Evolutionary conservation across 30 jellyfish, hydroid and myxozoan species (phyloP).

Genomic region (Aurelia aurita complex sp. Pacific): DNA sequence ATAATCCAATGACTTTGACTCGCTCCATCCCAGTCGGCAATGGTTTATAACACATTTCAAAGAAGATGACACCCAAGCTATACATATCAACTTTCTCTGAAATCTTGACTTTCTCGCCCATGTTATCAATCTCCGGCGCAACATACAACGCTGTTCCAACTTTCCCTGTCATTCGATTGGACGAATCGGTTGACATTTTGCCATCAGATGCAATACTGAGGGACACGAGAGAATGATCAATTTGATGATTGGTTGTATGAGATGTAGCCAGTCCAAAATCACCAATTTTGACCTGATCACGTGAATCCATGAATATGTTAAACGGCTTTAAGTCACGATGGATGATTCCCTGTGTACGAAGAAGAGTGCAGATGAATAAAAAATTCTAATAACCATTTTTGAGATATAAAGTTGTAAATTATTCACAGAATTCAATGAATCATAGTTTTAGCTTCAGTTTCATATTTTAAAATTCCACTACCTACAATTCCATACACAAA

Average conservation of each 20-base stretch:
- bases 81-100: slow-evolving; percentile 92
- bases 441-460: no score
- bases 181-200: slow-evolving; percentile 53
- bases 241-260: slow-evolving; percentile 48
- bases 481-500: no score
- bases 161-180: slow-evolving; percentile 88
- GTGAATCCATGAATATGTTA: slow-evolving; percentile 87
- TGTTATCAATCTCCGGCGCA: slow-evolving; percentile 92
- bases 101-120: slow-evolving; percentile 59
- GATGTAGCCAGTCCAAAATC: slow-evolving; percentile 98
- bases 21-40: slow-evolving; percentile 92
- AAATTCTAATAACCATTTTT: no score
- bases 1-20: slow-evolving; percentile 63
- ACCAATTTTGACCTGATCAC: slow-evolving; percentile 93
- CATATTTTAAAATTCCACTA: no score
- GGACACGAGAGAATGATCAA: slow-evolving; percentile 26
- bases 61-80: slow-evolving; percentile 89
- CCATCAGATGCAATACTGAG: slow-evolving; percentile 45
- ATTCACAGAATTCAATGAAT: no score
- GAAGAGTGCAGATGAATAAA: no score
- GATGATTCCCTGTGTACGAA: slow-evolving; percentile 73
- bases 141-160: slow-evolving; percentile 96
- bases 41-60: slow-evolving; percentile 94
- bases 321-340: slow-evolving; percentile 97
- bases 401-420: no score